A percentile compares a stretch with the other conserved stretches of the same genome.
Evolutionary conservation across 2,888 invertebrate species (phyloP).

Genomic region (Aphidoletes aphidimyza): DNA sequence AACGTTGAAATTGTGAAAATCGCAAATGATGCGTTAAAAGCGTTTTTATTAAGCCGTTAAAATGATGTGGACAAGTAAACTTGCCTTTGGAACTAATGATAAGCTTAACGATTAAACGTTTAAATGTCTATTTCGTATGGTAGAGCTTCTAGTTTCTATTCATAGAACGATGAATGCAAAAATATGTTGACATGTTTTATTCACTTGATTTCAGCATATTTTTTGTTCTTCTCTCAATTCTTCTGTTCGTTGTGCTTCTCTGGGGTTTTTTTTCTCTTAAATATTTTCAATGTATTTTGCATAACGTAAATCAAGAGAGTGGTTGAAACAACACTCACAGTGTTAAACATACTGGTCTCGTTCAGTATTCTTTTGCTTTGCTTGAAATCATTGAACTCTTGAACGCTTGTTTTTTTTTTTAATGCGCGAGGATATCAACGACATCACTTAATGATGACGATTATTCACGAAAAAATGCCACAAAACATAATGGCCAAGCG

Average conservation of each 20-base stretch:
- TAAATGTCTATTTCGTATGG: background rate
- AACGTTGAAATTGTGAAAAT: too few species aligned
- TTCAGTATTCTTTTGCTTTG: background rate
- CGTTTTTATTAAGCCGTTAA: too few species aligned
- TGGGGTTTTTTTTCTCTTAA: too few species aligned
- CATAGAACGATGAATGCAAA: background rate
- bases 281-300: background rate
- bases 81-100: too few species aligned
- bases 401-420: background rate
- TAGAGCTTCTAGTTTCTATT: conserved; percentile 37
- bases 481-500: conserved; percentile 3
- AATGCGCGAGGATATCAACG: conserved; percentile 18
- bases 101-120: too few species aligned
- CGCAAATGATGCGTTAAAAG: too few species aligned
- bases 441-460: conserved; percentile 24
- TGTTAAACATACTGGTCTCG: conserved; percentile 1
- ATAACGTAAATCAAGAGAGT: conserved; percentile 20
- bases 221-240: background rate
- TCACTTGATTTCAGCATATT: background rate
- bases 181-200: background rate
- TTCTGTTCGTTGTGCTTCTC: background rate
- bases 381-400: conserved; percentile 3
- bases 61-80: too few species aligned
- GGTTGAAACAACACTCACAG: background rate
- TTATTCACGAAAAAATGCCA: conserved; percentile 34